Evolutionary conservation across 2,888 invertebrate genomes (phyloP).

Genomic region (Parnassius glacialis): DNA sequence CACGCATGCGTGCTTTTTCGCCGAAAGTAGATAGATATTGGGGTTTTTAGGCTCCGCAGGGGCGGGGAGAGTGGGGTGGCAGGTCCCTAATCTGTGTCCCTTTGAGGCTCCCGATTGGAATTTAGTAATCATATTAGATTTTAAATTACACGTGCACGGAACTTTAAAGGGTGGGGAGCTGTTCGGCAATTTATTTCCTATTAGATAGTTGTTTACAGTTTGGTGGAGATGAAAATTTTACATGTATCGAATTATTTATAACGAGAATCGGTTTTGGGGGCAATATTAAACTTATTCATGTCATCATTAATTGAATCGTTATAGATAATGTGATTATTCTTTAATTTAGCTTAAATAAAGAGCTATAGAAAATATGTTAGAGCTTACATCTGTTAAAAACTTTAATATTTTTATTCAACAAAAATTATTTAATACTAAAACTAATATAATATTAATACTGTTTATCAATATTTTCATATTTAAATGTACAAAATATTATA

Average conservation of each 20-base stretch:
- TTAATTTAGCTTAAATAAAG: background rate
- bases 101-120: constrained; percentile 77
- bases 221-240: constrained; percentile 25
- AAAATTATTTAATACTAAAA: too few relatives aligned
- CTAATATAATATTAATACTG: too few relatives aligned
- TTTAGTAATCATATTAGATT: constrained; percentile 81
- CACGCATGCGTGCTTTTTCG: constrained; percentile 76
- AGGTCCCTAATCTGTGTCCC: constrained; percentile 75
- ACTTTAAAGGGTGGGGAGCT: constrained; percentile 59
- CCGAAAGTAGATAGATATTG: constrained; percentile 75
- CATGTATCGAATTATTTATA: constrained; percentile 26
- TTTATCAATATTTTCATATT: too few relatives aligned
- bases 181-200: constrained; percentile 67
- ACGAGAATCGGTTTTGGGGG: constrained; percentile 30
- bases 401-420: too few relatives aligned
- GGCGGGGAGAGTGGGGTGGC: constrained; percentile 48
- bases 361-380: too few relatives aligned
- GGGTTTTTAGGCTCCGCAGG: constrained; percentile 67
- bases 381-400: too few relatives aligned
- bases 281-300: constrained; percentile 3
- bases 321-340: constrained; percentile 10
- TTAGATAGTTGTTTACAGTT: constrained; percentile 58
- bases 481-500: too few relatives aligned
- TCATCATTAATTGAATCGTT: background rate
- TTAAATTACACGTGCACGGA: constrained; percentile 77